These are phyloP conservation scores for Siniperca scherzeri DNA, from an alignment of 2,797 vertebrate species.

Conservation along the genomic window DNA sequence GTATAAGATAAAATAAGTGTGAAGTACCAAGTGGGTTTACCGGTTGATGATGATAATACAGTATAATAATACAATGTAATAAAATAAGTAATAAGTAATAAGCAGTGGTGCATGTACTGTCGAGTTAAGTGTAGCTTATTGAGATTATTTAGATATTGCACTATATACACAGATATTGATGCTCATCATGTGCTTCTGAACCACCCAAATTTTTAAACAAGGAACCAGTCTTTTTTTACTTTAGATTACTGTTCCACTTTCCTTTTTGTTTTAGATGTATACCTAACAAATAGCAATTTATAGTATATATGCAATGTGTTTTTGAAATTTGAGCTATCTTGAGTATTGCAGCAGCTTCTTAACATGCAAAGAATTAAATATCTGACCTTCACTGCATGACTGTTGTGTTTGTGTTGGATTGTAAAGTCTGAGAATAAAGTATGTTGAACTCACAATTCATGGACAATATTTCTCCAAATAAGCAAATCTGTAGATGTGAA, in stretches of 20 bases:
- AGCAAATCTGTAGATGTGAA: slow-evolving; percentile 42
- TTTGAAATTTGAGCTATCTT: slow-evolving; percentile 51
- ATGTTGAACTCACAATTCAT: slow-evolving; percentile 57
- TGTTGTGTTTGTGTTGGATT: slow-evolving; percentile 72
- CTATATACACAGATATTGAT: neutral
- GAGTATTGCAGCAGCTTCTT: slow-evolving; percentile 46
- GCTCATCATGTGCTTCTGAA: neutral
- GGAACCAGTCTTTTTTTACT: neutral
- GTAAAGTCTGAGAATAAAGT: slow-evolving; percentile 54
- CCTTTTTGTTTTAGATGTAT: neutral
- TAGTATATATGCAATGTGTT: slow-evolving; percentile 46
- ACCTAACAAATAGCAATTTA: slow-evolving; percentile 50
- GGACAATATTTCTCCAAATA: slow-evolving; percentile 42
- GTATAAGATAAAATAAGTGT: too few species aligned
- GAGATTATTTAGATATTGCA: too few species aligned
- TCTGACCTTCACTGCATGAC: slow-evolving; percentile 60
- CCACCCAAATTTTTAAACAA: neutral
- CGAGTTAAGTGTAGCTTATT: too few species aligned
- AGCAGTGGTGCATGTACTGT: too few species aligned
- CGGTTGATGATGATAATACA: too few species aligned
- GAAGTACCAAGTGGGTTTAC: too few species aligned
- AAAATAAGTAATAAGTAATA: too few species aligned
- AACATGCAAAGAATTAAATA: slow-evolving; percentile 53
- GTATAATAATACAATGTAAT: too few species aligned
- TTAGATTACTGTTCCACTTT: neutral